These are phyloP conservation scores for Phrynosoma blainvillii DNA, from an alignment of 2,113 vertebrate genomes.

Conservation along the genomic window DNA sequence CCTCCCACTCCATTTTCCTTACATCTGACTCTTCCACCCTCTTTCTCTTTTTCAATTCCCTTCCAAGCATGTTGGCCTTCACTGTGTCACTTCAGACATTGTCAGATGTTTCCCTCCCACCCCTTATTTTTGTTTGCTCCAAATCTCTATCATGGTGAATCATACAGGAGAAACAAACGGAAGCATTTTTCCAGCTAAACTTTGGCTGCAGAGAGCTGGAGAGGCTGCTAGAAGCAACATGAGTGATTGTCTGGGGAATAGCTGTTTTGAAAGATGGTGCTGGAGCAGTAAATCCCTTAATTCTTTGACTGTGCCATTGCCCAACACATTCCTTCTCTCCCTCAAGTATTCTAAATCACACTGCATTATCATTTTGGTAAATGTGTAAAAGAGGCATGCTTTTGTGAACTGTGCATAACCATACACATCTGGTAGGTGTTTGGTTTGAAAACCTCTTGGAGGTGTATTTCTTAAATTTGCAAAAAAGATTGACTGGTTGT, in stretches of 20 bases:
- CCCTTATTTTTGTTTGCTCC: background rate
- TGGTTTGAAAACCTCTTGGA: background rate
- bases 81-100: background rate
- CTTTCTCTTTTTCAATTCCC: background rate
- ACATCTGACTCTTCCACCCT: background rate
- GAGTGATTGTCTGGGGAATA: background rate
- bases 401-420: background rate
- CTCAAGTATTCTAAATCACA: background rate
- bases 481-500: background rate
- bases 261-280: conserved; percentile 3
- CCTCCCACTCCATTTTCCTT: background rate
- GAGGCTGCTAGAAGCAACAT: background rate
- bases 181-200: background rate
- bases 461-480: background rate
- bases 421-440: no score
- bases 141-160: background rate
- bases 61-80: background rate
- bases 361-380: background rate
- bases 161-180: background rate
- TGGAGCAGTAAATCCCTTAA: background rate
- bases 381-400: background rate
- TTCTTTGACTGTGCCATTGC: background rate
- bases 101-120: background rate
- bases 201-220: background rate
- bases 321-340: no score